Evolutionary conservation across 2,113 vertebrate genomes (phyloP).

Genomic region (Thinocorus orbignyianus): DNA sequence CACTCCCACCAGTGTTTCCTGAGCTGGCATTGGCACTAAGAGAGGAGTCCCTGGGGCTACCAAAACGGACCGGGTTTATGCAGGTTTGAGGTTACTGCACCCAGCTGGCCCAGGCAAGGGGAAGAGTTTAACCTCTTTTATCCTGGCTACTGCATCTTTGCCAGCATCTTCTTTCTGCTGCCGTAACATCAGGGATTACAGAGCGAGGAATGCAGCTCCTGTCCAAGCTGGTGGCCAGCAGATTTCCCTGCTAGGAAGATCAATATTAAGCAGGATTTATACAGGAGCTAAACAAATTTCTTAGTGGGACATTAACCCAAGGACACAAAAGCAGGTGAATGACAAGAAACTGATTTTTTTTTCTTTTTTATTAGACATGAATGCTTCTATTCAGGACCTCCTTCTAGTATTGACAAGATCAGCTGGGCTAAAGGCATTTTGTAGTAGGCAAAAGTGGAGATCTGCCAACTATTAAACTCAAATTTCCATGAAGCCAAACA

Average conservation of each 20-base stretch:
- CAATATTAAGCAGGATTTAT: background rate
- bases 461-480: background rate
- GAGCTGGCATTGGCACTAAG: background rate
- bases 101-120: background rate
- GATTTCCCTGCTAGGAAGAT: background rate
- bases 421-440: background rate
- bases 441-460: background rate
- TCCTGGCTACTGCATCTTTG: background rate
- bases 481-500: background rate
- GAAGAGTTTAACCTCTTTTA: background rate
- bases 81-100: background rate
- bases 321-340: background rate
- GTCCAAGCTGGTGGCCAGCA: background rate
- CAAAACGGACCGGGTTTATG: fast-evolving
- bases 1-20: background rate
- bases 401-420: background rate
- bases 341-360: background rate
- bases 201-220: background rate
- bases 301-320: background rate
- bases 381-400: fast-evolving
- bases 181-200: fast-evolving
- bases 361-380: background rate
- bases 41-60: background rate
- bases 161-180: background rate
- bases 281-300: background rate